A percentile compares a stretch with the other conserved stretches of the same genome.
These are phyloP conservation scores for Papilio xuthus DNA, from an alignment of 1,140 invertebrate genomes.

Conservation along the genomic window DNA sequence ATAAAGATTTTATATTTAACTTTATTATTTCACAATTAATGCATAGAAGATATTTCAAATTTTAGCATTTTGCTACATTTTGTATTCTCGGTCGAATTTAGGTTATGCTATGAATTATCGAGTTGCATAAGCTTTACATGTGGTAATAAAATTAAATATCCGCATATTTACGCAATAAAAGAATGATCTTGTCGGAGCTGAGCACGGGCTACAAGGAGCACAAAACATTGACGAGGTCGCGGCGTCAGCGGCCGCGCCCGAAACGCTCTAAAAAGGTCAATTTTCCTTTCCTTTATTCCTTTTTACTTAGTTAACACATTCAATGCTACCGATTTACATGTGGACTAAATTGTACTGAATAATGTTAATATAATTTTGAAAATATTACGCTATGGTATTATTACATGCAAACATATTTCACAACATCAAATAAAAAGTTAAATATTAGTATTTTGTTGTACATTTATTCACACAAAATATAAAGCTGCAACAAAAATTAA, in stretches of 20 bases:
- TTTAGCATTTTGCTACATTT: background rate
- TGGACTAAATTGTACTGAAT: background rate
- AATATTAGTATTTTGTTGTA: conserved; percentile 5
- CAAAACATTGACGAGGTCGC: conserved; percentile 76
- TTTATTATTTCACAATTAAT: too few species aligned
- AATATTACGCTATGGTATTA: conserved; percentile 1
- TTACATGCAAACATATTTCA: too few species aligned
- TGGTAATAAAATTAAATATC: conserved; percentile 51
- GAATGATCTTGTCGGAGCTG: conserved; percentile 65
- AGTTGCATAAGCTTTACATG: conserved; percentile 28
- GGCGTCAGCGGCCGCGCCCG: conserved; percentile 57
- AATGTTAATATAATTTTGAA: background rate
- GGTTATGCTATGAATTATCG: background rate
- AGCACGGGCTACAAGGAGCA: conserved; percentile 73
- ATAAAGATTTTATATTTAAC: too few species aligned
- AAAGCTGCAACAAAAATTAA: conserved; percentile 8
- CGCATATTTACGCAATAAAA: conserved; percentile 80
- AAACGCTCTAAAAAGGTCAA: conserved; percentile 63
- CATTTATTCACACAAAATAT: background rate
- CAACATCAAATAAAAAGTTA: background rate
- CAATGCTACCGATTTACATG: background rate
- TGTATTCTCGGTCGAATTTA: background rate
- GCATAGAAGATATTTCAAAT: too few species aligned
- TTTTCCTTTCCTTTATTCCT: conserved; percentile 35
- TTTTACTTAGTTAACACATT: background rate